Conservation (phyloP, 2,888 invertebrate species). For the Schrankia costaestrigalis region DNA sequence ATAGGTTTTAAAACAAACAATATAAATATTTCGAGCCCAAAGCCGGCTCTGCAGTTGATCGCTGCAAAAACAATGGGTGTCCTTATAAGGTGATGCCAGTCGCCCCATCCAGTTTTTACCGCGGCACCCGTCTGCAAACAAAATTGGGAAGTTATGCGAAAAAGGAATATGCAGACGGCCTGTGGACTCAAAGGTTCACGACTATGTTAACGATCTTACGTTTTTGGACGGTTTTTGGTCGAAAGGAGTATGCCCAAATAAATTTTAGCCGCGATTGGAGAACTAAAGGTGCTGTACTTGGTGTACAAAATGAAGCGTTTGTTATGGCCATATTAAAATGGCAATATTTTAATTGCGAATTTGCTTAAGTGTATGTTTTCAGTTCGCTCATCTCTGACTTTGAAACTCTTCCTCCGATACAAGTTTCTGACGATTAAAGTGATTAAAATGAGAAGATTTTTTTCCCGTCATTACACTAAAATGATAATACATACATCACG, state of each 20-base stretch:
- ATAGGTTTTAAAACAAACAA: not conserved
- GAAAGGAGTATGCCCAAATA: conserved; percentile 28
- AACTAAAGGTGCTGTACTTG: no score
- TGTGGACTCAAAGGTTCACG: conserved; percentile 17
- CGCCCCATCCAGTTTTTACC: conserved; percentile 43
- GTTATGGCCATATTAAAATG: no score
- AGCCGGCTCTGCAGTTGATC: conserved; percentile 29
- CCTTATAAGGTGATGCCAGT: conserved; percentile 54
- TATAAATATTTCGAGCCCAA: not conserved
- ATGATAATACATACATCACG: no score
- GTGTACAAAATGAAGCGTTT: no score
- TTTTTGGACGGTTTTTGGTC: conserved; percentile 3
- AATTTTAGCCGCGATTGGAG: no score
- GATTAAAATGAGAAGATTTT: no score
- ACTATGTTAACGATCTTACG: conserved; percentile 13
- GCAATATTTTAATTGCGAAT: no score
- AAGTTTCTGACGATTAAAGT: no score
- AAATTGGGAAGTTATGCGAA: conserved; percentile 45
- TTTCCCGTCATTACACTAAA: no score
- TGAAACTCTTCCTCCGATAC: no score
- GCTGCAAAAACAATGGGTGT: conserved; percentile 59
- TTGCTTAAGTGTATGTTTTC: no score
- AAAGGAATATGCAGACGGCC: conserved; percentile 36
- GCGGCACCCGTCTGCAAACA: conserved; percentile 33
- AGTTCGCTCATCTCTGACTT: no score